Base-by-base conservation (phyloP, 2,797 vertebrate genomes). In the Pseudomugil gertrudae region DNA sequence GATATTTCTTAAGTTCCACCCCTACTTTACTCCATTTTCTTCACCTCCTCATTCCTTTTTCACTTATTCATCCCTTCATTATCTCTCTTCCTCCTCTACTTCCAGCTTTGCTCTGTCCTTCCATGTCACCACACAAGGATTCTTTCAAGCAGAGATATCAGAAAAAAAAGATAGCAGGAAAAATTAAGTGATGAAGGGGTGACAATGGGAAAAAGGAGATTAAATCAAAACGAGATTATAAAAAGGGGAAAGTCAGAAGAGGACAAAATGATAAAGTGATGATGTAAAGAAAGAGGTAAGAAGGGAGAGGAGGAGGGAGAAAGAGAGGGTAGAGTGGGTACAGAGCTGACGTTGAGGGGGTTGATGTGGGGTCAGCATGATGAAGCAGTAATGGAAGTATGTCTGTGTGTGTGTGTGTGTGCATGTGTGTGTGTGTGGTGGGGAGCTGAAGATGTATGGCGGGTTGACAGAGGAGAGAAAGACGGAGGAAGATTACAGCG, bases 341-440 rank as follows among this genome's bases (percentile, higher is more conserved):
- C 87, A 90, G 84, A 74, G 57, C 82, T 79, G 90, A 80, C 51
- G 54, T 56, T 38, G 38, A 61, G 63, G 80, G 79, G 84, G 85
- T 88, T 84, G 87, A 84, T 85, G 74, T 70, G 80, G 82, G 87
- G 89, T 89, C 87, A 88, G 26, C 81, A 81, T 91, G 88, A 90
- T 90, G 91, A 88, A 92, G 89, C 88, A 90, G 86, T 84, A 89
- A 84, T 89, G 85, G 85, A 89, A 82, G 83, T 65, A 61, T 63
- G 85, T 76, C 71, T 74, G 72, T 75, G 76, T 74, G 80, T 67
- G 75, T 71, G 73, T 75, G 83, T 76, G 69, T 38, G 36, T 38
- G 36, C 17, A 15, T 38, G 38, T 72, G 80, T 10, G 45, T 19
- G 40, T 11, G 45, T 23, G 7, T 69, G 80, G 76, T 68, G 69